Conservation (phyloP, 2,888 invertebrate genomes). For the Unio pictorum region DNA sequence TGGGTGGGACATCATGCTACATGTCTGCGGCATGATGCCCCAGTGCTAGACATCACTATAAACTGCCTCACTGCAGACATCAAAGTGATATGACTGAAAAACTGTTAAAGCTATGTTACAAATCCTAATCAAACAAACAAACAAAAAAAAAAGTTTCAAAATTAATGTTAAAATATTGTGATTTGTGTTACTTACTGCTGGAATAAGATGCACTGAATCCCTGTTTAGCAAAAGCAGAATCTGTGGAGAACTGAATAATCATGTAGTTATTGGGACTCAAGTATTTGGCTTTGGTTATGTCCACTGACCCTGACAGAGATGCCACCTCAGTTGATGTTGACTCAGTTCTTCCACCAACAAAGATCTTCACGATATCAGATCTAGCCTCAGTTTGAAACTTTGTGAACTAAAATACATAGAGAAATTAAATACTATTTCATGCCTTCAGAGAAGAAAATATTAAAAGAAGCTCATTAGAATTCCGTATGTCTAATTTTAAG, state of each 20-base stretch:
- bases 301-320: conserved; percentile 83
- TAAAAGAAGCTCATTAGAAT: no score
- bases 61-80: no score
- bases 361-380: conserved; percentile 95
- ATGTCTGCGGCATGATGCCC: no score
- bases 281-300: conserved; percentile 64
- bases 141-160: neutral
- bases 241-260: conserved; percentile 97
- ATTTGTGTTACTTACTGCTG: conserved; percentile 41
- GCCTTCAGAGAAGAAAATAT: no score
- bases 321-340: conserved; percentile 81
- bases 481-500: no score
- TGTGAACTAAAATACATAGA: conserved; percentile 80
- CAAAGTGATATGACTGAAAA: no score
- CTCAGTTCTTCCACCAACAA: conserved; percentile 94
- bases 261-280: conserved; percentile 98
- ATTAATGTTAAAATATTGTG: neutral
- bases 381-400: conserved; percentile 98
- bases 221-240: conserved; percentile 91
- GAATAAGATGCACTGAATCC: conserved; percentile 80
- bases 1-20: no score
- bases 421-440: no score
- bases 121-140: no score
- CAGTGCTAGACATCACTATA: no score
- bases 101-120: no score